Percentiles rank a stretch among this genome's conserved stretches.
Conservation (phyloP, 2,888 invertebrate genomes). For the Diaprepes abbreviatus region DNA sequence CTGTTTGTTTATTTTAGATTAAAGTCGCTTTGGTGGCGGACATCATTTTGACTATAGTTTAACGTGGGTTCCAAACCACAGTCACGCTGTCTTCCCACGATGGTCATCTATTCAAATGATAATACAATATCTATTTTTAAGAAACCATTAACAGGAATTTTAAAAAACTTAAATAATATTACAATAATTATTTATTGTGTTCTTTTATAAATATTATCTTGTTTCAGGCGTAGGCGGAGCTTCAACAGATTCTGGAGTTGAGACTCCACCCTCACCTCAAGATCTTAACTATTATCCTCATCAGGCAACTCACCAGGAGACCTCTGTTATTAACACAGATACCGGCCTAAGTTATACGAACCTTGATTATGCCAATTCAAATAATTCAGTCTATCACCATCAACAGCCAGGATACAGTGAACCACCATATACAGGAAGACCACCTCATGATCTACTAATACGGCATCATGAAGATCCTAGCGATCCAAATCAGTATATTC, state of each 20-base stretch:
- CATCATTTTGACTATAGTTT: no score
- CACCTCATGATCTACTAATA: slow-evolving; percentile 60
- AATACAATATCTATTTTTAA: no score
- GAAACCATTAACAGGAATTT: no score
- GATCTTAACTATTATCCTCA: slow-evolving; percentile 69
- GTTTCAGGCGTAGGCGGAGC: slow-evolving; percentile 49
- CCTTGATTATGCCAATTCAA: slow-evolving; percentile 79
- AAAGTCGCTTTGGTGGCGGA: no score
- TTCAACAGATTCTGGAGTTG: slow-evolving; percentile 61
- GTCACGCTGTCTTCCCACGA: no score
- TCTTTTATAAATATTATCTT: no score
- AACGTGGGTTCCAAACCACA: no score
- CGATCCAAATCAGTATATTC: slow-evolving; percentile 68
- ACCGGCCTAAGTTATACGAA: slow-evolving; percentile 92
- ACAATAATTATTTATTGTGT: no score
- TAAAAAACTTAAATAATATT: no score
- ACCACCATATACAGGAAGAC: slow-evolving; percentile 59
- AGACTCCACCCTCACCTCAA: slow-evolving; percentile 66
- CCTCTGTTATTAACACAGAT: slow-evolving; percentile 83
- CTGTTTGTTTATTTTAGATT: no score
- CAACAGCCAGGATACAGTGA: slow-evolving; percentile 56
- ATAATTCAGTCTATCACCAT: slow-evolving; percentile 61
- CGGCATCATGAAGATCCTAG: slow-evolving; percentile 72
- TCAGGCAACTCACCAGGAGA: slow-evolving; percentile 60
- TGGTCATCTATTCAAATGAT: no score